Evolutionary conservation across 2,888 invertebrate genomes (phyloP), one percentile per base, ranked within the genome.

Genomic region (Meghimatium bilineatum): DNA sequence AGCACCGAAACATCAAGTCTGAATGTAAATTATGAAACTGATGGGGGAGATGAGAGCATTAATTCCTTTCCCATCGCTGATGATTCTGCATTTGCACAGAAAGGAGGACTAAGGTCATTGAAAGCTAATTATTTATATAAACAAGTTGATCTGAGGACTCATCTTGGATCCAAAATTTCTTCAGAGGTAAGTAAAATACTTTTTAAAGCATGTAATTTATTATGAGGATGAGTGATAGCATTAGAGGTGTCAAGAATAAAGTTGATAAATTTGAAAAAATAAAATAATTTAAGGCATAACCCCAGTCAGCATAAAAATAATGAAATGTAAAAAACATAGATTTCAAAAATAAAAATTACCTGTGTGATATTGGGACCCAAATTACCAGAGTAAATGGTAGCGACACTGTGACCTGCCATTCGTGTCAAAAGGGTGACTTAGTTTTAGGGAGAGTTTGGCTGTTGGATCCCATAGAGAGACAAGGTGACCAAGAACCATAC

Each of bases 31-130:
- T 77, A 71, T 69, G 81, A 81, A 34, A 44, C 44, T 8, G 63
- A 56, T 17, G 77, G 69, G 17, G 71, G 69, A 60, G 81, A 66
- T 52, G 77, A 84, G n/a, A 85, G 85, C 26, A 17, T 82, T 23
- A 78, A 60, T 71, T 83, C 85, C 26, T 82, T 60, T 44, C 75
- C 67, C 12, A 36, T 82, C 6, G 14, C 34, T 10, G 49, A 82
- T n/a, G 72, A 83, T 32, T 17, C 32, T 14, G 12, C 34, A 6
- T 56, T 36, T 60, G 1, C 29, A 34, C 23, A 14, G n/a, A 67
- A 69, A 63, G 34, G 17, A 26, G 29, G 23, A 1, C 56, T 71
- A 14, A 34, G 6, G n/a, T n/a, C 71, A 52, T 75, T 60, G 10
- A 44, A 75, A 29, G 6, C 63, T 44, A 26, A 52, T 52, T 32